Evolutionary conservation across 2,797 vertebrate genomes (phyloP).

Genomic region (Catostomus latipinnis): DNA sequence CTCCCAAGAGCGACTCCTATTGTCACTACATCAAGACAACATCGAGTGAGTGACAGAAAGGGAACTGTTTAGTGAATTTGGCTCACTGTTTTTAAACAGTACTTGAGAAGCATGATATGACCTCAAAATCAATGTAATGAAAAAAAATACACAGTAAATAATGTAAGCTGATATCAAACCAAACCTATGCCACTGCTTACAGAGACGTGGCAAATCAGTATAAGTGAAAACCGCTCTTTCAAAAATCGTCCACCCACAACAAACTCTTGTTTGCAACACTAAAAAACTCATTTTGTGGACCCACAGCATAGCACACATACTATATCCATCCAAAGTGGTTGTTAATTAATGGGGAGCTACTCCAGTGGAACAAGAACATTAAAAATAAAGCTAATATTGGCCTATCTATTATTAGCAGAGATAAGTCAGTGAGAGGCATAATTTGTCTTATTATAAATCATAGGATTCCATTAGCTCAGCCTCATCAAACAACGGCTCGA

Average conservation of each 20-base stretch:
- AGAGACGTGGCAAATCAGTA: background rate
- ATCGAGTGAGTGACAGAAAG: too few species aligned
- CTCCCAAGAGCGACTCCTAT: too few species aligned
- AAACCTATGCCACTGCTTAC: background rate
- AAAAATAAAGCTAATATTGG: conserved; percentile 56
- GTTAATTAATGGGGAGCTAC: conserved; percentile 43
- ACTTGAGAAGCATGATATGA: too few species aligned
- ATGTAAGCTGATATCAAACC: background rate
- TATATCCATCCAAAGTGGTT: conserved; percentile 21
- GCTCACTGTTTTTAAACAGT: too few species aligned
- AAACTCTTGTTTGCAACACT: background rate
- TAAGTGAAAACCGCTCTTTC: conserved; percentile 7
- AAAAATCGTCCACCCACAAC: conserved; percentile 21
- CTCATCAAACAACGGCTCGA: conserved; percentile 32
- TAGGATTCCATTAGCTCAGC: conserved; percentile 46
- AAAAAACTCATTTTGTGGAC: background rate
- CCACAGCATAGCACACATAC: conserved; percentile 9
- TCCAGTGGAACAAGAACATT: conserved; percentile 39
- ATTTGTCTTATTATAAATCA: conserved; percentile 59
- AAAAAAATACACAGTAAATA: background rate
- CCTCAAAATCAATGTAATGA: background rate
- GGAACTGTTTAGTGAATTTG: too few species aligned
- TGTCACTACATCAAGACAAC: too few species aligned
- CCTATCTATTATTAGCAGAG: conserved; percentile 49
- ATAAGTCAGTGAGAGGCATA: conserved; percentile 45